Conservation (phyloP, 2,113 vertebrate species). For the Eira barbara region DNA sequence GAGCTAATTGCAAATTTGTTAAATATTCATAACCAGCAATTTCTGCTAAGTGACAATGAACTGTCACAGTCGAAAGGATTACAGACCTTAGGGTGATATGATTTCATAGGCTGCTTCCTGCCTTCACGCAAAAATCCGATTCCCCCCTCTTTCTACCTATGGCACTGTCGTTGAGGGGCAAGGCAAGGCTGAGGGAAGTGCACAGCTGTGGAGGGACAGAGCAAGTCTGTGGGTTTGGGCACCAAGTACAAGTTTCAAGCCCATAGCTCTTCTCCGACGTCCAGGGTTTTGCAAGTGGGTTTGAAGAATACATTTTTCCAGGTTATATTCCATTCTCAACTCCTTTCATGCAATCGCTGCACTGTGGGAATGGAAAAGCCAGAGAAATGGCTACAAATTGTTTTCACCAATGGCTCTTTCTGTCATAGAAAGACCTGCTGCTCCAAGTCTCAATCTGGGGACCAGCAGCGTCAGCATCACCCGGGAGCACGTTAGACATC, state of each 20-base stretch:
- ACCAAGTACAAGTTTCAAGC: neutral
- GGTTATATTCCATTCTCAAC: neutral
- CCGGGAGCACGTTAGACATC: neutral
- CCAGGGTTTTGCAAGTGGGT: neutral
- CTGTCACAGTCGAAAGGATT: slow-evolving; percentile 48
- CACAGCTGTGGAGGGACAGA: neutral
- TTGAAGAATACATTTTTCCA: neutral
- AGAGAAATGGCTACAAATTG: neutral
- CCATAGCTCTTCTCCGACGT: neutral
- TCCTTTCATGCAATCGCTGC: neutral
- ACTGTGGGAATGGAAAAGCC: neutral
- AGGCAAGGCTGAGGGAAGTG: neutral
- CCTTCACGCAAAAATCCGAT: neutral
- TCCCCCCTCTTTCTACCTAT: neutral
- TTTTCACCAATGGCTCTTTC: neutral
- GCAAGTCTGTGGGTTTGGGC: neutral
- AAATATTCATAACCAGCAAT: slow-evolving; percentile 73
- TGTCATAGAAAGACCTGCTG: neutral
- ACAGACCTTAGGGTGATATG: neutral
- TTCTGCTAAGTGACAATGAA: slow-evolving; percentile 71
- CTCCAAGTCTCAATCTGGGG: neutral
- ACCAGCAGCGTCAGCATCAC: neutral
- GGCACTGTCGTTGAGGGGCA: neutral
- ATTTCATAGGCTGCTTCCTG: slow-evolving; percentile 16
- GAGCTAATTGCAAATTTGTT: slow-evolving; percentile 75